Evolutionary conservation across 2,888 invertebrate species (phyloP).

Genomic region (Drosophila quinaria): DNA sequence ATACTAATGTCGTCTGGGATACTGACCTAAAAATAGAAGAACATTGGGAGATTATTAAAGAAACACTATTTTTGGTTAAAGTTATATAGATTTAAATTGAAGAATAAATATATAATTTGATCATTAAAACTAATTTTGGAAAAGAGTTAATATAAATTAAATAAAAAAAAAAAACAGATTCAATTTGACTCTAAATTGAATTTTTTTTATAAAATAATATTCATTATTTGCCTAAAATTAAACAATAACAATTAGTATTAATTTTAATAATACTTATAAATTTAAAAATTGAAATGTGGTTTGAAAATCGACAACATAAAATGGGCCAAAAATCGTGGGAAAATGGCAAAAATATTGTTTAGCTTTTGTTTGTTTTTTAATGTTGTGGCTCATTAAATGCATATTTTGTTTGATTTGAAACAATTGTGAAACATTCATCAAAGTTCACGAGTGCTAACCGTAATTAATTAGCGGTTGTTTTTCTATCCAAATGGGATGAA

Average conservation of each 20-base stretch:
- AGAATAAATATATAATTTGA: too few species aligned
- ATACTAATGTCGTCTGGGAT: neutral
- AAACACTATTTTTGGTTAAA: neutral
- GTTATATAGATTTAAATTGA: neutral
- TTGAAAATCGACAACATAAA: neutral
- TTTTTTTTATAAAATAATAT: neutral
- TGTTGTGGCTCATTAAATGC: constrained; percentile 15
- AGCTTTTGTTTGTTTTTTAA: neutral
- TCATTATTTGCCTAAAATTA: neutral
- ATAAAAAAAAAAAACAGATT: too few species aligned
- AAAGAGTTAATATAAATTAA: too few species aligned
- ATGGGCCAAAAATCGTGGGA: neutral
- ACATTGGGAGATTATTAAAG: neutral
- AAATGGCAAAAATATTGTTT: constrained; percentile 5
- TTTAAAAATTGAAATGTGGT: constrained; percentile 7
- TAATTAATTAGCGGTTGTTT: constrained; percentile 39
- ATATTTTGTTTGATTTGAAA: constrained; percentile 10
- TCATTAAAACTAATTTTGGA: too few species aligned
- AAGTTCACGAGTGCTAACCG: constrained; percentile 11
- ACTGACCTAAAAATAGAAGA: constrained; percentile 43
- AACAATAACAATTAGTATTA: neutral
- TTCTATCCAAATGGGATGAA: neutral
- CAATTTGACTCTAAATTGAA: neutral
- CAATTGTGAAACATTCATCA: neutral
- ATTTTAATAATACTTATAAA: neutral